phyloP scores from a whole-genome alignment of 2,113 vertebrate genomes.

The Dendropsophus ebraccatus region DNA sequence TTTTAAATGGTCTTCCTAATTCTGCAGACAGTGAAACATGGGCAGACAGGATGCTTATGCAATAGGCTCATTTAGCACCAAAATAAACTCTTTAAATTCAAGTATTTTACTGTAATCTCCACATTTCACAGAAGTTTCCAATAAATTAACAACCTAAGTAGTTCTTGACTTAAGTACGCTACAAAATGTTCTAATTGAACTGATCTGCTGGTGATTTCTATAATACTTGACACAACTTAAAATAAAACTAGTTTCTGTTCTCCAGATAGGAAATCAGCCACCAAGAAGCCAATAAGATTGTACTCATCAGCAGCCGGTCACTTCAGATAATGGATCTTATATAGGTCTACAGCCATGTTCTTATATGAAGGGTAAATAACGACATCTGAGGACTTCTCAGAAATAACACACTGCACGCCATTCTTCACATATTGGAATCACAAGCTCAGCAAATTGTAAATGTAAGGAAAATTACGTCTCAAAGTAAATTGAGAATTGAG shows the following conservation, averaged over 20 bases:
- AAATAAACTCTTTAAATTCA: not conserved
- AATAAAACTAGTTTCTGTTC: not conserved
- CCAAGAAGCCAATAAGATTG: not conserved
- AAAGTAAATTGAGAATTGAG: no score
- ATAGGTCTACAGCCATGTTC: not conserved
- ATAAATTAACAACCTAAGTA: not conserved
- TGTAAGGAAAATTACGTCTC: no score
- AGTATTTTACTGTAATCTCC: not conserved
- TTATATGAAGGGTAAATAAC: not conserved
- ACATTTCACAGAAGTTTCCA: slow-evolving; percentile 2
- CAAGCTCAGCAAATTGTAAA: no score
- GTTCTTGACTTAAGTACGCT: not conserved
- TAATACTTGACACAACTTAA: slow-evolving; percentile 17
- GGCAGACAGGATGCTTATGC: not conserved
- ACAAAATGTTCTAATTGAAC: not conserved
- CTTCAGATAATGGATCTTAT: not conserved
- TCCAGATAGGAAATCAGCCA: not conserved
- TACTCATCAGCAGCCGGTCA: not conserved
- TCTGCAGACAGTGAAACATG: not conserved
- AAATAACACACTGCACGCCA: no score
- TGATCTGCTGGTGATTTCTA: not conserved
- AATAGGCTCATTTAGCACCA: not conserved
- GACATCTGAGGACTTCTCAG: not conserved
- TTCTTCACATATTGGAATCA: no score
- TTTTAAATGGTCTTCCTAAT: not conserved